Evolutionary conservation across 2,797 vertebrate genomes (phyloP).

Genomic region (Coranthus polyacanthus): DNA sequence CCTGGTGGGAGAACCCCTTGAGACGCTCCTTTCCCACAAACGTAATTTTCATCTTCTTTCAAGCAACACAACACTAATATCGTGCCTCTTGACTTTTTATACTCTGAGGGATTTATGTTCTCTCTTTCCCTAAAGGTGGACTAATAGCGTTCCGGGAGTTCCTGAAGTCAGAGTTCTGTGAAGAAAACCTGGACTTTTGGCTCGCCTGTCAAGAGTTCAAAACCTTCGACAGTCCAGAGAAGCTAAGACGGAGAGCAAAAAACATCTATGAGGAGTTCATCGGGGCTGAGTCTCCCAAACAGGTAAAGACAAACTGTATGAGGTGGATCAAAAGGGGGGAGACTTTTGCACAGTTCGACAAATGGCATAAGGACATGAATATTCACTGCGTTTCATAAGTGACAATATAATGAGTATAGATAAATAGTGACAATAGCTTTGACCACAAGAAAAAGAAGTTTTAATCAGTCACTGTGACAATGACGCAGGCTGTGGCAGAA

Average conservation of each 20-base stretch:
- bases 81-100: constrained; percentile 16
- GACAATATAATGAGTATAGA: too few relatives aligned
- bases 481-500: constrained; percentile 4
- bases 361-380: background rate
- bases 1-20: constrained; percentile 59
- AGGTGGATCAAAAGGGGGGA: background rate
- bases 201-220: constrained; percentile 90
- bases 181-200: constrained; percentile 94
- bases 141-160: constrained; percentile 87
- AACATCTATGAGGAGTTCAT: constrained; percentile 91
- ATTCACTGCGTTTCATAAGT: background rate
- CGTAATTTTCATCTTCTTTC: constrained; percentile 63
- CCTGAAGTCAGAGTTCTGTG: constrained; percentile 90
- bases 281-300: constrained; percentile 87
- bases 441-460: constrained; percentile 1
- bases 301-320: constrained; percentile 78
- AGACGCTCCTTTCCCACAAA: constrained; percentile 68
- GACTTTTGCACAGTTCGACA: background rate
- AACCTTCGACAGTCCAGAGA: constrained; percentile 83
- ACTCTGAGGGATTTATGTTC: constrained; percentile 14
- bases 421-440: too few relatives aligned
- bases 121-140: constrained; percentile 79
- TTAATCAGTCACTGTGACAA: background rate
- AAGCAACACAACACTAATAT: constrained; percentile 38
- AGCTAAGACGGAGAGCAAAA: constrained; percentile 81